Percentiles rank a stretch among this genome's conserved stretches.
Conservation (phyloP, 2,113 vertebrate species). For the Eulemur rufifrons region DNA sequence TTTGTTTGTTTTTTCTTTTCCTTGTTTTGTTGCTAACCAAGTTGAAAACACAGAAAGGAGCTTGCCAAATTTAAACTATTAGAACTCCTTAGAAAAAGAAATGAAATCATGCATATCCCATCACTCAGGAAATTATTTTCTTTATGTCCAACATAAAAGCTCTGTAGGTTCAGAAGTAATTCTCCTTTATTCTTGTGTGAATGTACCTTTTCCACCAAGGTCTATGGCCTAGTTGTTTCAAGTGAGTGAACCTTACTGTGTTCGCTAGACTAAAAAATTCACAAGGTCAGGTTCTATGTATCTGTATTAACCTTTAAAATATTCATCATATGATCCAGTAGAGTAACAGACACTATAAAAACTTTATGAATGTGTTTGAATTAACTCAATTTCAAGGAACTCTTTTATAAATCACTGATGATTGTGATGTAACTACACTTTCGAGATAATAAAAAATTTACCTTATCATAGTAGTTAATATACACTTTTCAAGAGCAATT, state of each 20-base stretch:
- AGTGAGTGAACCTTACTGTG: not conserved
- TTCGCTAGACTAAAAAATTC: not conserved
- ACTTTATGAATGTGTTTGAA: not conserved
- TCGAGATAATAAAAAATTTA: conserved; percentile 7
- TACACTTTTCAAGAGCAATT: not conserved
- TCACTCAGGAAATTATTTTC: not conserved
- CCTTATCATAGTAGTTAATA: not conserved
- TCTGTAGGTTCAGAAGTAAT: not conserved
- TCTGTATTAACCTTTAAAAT: not conserved
- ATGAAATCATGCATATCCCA: not conserved
- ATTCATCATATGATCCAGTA: not conserved
- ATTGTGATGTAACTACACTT: not conserved
- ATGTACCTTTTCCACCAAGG: not conserved
- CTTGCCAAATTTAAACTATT: not conserved
- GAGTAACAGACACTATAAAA: not conserved
- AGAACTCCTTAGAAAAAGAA: not conserved
- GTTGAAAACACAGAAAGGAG: not conserved
- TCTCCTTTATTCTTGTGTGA: not conserved
- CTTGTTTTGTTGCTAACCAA: conserved; percentile 28
- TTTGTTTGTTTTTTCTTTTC: not conserved
- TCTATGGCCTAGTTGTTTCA: not conserved
- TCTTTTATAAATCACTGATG: not conserved
- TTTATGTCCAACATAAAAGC: not conserved
- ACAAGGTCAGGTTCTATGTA: not conserved
- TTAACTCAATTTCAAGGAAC: conserved; percentile 1